Conservation (phyloP, 2,113 vertebrate species). For the Podocnemis expansa region DNA sequence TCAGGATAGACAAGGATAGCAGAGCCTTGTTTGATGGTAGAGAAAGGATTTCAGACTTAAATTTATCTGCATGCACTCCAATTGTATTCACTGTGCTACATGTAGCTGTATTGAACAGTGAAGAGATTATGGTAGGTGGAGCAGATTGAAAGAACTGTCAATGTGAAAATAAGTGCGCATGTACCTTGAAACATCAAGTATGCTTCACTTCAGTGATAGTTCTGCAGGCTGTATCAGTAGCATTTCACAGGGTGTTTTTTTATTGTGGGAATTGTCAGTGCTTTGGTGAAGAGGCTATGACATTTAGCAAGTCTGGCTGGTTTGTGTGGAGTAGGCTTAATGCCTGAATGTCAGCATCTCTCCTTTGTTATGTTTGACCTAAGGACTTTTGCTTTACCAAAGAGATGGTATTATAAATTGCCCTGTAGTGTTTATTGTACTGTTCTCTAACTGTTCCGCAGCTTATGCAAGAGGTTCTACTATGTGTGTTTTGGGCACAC, state of each 20-base stretch:
- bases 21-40: background rate
- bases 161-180: background rate
- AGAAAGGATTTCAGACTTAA: rapidly evolving
- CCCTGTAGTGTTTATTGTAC: no score
- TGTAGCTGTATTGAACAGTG: background rate
- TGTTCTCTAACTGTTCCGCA: no score
- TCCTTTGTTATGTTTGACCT: background rate
- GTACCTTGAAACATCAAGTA: background rate
- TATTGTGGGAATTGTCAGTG: background rate
- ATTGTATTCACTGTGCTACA: rapidly evolving
- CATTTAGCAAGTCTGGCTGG: background rate
- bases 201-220: rapidly evolving
- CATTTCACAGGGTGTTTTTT: background rate
- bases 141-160: background rate
- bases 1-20: background rate
- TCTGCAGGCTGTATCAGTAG: background rate
- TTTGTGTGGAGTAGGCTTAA: background rate
- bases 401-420: background rate
- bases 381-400: background rate
- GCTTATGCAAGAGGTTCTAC: no score
- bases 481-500: no score
- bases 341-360: background rate
- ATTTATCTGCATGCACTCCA: background rate
- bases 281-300: background rate
- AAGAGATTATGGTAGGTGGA: background rate